Conservation (phyloP, 2,888 invertebrate species). For the Microdon myrmicae region DNA sequence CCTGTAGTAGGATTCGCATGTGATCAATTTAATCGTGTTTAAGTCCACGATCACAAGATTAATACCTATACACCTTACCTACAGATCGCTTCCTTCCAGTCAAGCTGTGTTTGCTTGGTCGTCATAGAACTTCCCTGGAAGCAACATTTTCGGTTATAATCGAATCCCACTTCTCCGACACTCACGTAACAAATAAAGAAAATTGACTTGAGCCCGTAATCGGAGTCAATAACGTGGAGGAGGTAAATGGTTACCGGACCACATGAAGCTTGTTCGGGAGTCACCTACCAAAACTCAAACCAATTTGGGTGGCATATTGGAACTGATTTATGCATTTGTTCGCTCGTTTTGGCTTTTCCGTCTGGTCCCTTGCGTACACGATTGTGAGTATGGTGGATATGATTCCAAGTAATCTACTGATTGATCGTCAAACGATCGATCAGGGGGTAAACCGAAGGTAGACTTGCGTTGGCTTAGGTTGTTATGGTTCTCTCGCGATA, state of each 20-base stretch:
- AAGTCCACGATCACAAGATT: too few relatives aligned
- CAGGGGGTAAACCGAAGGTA: conserved; percentile 18
- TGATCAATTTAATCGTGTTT: too few relatives aligned
- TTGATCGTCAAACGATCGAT: conserved; percentile 25
- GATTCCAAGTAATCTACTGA: conserved; percentile 17
- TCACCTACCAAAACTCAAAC: conserved; percentile 18
- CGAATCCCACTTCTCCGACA: conserved; percentile 22
- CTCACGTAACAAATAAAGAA: conserved; percentile 36
- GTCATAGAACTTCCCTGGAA: conserved; percentile 32
- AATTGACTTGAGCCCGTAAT: conserved; percentile 39
- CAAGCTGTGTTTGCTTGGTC: too few relatives aligned
- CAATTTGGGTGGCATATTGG: conserved; percentile 41
- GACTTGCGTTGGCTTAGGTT: conserved; percentile 25
- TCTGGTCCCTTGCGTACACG: too few relatives aligned
- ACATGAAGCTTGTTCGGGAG: conserved; percentile 18
- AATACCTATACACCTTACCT: too few relatives aligned
- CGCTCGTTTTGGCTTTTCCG: too few relatives aligned
- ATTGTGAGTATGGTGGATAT: conserved; percentile 23
- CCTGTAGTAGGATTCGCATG: too few relatives aligned
- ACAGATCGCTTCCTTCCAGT: conserved; percentile 29
- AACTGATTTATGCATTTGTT: conserved; percentile 45
- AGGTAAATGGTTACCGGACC: conserved; percentile 23
- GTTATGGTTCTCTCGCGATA: conserved; percentile 36
- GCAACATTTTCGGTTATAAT: conserved; percentile 1
- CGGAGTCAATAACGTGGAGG: conserved; percentile 40